Percentiles rank a stretch among this genome's conserved stretches.
These are phyloP conservation scores for Lamellibrachia satsuma DNA, from an alignment of 2,888 invertebrate species.

Conservation along the genomic window DNA sequence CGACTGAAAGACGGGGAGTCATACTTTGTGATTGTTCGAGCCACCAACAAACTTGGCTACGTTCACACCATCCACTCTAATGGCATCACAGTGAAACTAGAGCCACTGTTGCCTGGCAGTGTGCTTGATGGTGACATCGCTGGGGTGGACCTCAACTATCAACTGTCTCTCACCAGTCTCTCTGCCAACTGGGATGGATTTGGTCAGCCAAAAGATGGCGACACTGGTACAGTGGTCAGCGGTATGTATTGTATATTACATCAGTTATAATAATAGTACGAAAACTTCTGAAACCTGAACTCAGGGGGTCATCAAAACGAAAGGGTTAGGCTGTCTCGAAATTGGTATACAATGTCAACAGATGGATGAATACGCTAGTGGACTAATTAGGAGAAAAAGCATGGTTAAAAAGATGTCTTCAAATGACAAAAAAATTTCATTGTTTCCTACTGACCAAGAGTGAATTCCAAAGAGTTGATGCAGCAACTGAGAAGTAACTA, in stretches of 20 bases:
- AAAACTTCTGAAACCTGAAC: too few relatives aligned
- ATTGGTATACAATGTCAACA: too few relatives aligned
- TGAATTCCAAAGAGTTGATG: too few relatives aligned
- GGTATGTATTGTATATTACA: background rate
- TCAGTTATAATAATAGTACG: too few relatives aligned
- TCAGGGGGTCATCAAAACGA: too few relatives aligned
- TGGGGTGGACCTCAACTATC: slow-evolving; percentile 46
- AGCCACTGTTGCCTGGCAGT: slow-evolving; percentile 50
- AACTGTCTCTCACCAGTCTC: slow-evolving; percentile 42
- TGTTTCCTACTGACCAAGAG: too few relatives aligned
- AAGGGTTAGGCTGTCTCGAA: too few relatives aligned
- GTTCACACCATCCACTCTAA: slow-evolving; percentile 47
- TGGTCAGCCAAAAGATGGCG: slow-evolving; percentile 36
- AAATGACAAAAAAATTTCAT: too few relatives aligned
- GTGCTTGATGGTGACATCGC: slow-evolving; percentile 48
- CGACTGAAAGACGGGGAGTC: slow-evolving; percentile 45
- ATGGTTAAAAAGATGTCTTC: too few relatives aligned
- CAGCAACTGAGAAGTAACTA: too few relatives aligned
- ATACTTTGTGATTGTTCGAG: slow-evolving; percentile 44
- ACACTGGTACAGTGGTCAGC: background rate
- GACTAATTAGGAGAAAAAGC: too few relatives aligned
- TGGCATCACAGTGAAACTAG: slow-evolving; percentile 49
- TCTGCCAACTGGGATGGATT: slow-evolving; percentile 55
- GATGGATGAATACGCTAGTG: too few relatives aligned
- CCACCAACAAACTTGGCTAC: slow-evolving; percentile 45